Base-by-base conservation (phyloP, 2,888 invertebrate genomes). In the Mythimna lalbum region DNA sequence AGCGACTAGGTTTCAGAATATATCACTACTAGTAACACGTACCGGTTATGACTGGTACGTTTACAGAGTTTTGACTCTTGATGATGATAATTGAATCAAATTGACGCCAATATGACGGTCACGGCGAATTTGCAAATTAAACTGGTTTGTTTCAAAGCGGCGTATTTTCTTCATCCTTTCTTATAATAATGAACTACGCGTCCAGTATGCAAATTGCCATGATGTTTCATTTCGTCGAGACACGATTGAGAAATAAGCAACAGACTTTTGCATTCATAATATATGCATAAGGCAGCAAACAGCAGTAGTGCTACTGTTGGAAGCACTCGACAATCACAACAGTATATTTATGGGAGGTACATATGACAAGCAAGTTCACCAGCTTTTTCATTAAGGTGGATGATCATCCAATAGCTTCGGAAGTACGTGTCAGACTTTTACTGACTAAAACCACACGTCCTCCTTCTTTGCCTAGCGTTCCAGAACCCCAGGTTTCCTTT, bases 181-280 rank as follows among this genome's bases (percentile, higher is more conserved):
- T 76, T 9, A 12, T 17, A 53, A n/a, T 31, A 31, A 49, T 52
- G 23, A 39, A 19, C 53, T 47, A 6, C 50, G 14, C 49, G 65
- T 57, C 47, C n/a, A 43, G 31, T 60, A 66, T 76, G 50, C 74
- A 76, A 73, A 79, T 63, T n/a, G 43, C 21, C 36, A 60, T 55
- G 50, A 63, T 55, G 50, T 53, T 50, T 66, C 49, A 53, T 62
- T 65, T 23, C 50, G 62, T 55, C 43, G 55, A 80, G 59, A 63
- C 53, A 60, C 36, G 59, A 47, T 73, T 76, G 59, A 50, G 80
- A 66, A 76, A 68, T 52, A 73, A 72, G 60, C 43, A 57, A 59
- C 50, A n/a, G 62, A 66, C 79, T 60, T 74, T 66, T 66, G 63
- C 43, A 47, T 73, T 66, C 63, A 39, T 52, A 79, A 66, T 59